phyloP scores from a whole-genome alignment of 2,888 invertebrate species.

The Proisotoma minuta region DNA sequence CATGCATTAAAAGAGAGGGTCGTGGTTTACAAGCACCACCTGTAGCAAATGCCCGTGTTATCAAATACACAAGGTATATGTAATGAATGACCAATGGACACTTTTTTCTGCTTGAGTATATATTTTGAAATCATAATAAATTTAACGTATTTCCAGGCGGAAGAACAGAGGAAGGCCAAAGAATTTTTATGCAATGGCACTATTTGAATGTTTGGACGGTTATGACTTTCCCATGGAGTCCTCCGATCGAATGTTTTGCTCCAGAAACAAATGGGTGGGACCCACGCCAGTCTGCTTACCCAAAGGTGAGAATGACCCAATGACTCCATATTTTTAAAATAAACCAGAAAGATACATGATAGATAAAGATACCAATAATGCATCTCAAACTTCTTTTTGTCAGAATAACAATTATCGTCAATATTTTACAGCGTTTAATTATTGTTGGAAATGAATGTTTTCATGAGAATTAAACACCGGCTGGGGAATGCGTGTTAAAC shows the following conservation, averaged over 20 bases:
- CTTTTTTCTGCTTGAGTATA: background rate
- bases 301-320: slow-evolving; percentile 44
- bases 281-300: slow-evolving; percentile 55
- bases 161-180: slow-evolving; percentile 49
- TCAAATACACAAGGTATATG: slow-evolving; percentile 46
- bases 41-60: slow-evolving; percentile 44
- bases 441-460: too few species aligned
- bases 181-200: slow-evolving; percentile 57
- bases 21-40: slow-evolving; percentile 44
- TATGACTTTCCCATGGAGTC: slow-evolving; percentile 54
- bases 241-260: slow-evolving; percentile 58
- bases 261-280: slow-evolving; percentile 58
- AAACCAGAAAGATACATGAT: too few species aligned
- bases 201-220: slow-evolving; percentile 57
- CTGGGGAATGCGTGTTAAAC: too few species aligned
- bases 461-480: too few species aligned
- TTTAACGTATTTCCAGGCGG: slow-evolving; percentile 44
- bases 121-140: background rate
- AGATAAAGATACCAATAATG: too few species aligned
- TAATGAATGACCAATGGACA: too few species aligned
- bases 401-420: too few species aligned
- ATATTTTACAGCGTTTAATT: too few species aligned
- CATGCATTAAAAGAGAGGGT: slow-evolving; percentile 45
- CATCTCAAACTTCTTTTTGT: too few species aligned
- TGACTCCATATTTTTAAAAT: too few species aligned